A percentile compares a stretch with the other conserved stretches of the same genome.
phyloP scores from a whole-genome alignment of 2,113 vertebrate species.

The Recurvirostra avosetta region DNA sequence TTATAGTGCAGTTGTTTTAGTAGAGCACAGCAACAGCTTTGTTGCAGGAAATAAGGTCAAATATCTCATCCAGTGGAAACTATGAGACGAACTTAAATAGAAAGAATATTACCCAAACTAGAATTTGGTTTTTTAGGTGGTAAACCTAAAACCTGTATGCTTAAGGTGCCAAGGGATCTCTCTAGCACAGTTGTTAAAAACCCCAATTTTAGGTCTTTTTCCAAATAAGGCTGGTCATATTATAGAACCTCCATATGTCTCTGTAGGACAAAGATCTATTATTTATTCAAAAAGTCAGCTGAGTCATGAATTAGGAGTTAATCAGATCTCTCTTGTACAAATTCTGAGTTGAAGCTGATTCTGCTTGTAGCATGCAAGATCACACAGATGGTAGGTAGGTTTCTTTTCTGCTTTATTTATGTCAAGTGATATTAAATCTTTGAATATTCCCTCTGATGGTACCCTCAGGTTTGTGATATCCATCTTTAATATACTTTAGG shows the following conservation, averaged over 20 bases:
- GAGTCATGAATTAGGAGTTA: background rate
- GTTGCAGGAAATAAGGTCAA: slow-evolving; percentile 44
- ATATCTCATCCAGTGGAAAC: slow-evolving; percentile 20
- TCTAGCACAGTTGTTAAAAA: background rate
- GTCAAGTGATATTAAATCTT: background rate
- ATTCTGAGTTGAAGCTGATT: background rate
- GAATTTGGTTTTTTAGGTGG: background rate
- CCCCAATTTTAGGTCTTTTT: background rate
- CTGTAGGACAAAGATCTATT: background rate
- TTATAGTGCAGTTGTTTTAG: slow-evolving; percentile 7
- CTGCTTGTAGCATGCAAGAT: background rate
- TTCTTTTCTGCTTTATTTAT: background rate
- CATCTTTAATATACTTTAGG: background rate
- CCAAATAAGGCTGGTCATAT: background rate
- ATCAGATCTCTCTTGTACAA: background rate
- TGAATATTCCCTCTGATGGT: background rate
- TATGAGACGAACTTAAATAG: slow-evolving; percentile 45
- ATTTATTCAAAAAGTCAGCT: background rate
- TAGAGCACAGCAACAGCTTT: slow-evolving; percentile 12
- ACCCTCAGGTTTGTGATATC: background rate
- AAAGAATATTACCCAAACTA: background rate
- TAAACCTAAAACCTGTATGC: background rate
- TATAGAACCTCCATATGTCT: background rate
- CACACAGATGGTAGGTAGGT: background rate
- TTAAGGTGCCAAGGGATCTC: background rate